A percentile compares a stretch with the other conserved stretches of the same genome.
phyloP scores from a whole-genome alignment of 2,113 vertebrate species.

The Ciconia boyciana region DNA sequence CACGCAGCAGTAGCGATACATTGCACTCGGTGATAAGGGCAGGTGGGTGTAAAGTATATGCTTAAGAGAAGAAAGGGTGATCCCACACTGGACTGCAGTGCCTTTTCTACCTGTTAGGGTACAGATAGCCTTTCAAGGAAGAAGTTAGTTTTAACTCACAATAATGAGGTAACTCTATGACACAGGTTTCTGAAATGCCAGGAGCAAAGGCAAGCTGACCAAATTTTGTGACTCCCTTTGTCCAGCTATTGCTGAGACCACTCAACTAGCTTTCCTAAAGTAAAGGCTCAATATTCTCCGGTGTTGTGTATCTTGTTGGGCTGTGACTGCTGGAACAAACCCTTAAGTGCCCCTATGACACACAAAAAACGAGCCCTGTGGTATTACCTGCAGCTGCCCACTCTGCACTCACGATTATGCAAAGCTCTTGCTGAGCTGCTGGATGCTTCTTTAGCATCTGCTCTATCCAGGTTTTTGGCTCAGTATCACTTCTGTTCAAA shows the following conservation, averaged over 20 bases:
- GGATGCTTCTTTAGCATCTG: background rate
- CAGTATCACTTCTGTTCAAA: background rate
- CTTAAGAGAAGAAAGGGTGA: background rate
- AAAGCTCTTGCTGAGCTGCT: background rate
- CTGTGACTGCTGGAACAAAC: background rate
- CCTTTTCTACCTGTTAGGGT: background rate
- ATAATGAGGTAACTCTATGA: background rate
- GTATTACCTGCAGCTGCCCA: background rate
- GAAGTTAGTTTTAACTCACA: accelerated
- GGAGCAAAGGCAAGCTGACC: background rate
- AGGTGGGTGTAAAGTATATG: background rate
- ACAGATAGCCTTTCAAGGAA: background rate
- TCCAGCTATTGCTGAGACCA: background rate
- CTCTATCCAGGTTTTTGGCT: background rate
- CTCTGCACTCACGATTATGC: background rate
- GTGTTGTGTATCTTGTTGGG: background rate
- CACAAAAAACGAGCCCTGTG: background rate
- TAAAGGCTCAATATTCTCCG: accelerated
- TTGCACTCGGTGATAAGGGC: background rate
- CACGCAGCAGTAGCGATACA: accelerated
- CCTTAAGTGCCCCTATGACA: background rate
- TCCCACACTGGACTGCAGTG: no score
- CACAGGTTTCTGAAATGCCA: background rate
- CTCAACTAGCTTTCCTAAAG: background rate
- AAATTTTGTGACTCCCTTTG: background rate